A percentile compares a stretch with the other conserved stretches of the same genome.
Evolutionary conservation across 2,113 vertebrate species (phyloP).

Genomic region (Sminthopsis crassicaudata): DNA sequence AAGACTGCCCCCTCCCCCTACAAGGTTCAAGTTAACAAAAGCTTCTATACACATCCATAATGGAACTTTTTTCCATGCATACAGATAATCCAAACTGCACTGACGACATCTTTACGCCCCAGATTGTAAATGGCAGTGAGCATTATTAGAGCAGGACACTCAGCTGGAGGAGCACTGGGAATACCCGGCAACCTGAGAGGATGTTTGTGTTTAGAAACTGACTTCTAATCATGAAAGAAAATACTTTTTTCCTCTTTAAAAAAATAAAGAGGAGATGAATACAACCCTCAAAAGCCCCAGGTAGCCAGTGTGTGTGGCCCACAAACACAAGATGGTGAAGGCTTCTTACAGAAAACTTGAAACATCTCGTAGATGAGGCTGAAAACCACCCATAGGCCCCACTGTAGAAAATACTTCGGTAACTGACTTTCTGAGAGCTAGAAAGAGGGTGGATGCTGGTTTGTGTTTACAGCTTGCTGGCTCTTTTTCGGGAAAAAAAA

Average conservation of each 20-base stretch:
- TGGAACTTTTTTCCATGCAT: not conserved
- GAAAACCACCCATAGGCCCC: slow-evolving; percentile 46
- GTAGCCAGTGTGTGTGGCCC: not conserved
- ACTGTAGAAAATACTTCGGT: not conserved
- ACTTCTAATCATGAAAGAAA: not conserved
- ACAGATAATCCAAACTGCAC: not conserved
- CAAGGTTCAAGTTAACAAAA: rapidly evolving
- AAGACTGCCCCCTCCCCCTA: rapidly evolving
- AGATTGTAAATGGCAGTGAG: slow-evolving; percentile 41
- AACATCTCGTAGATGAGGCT: not conserved
- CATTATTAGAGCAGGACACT: not conserved
- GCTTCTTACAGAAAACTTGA: not conserved
- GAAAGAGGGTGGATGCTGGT: slow-evolving; percentile 63
- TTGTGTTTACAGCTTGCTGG: slow-evolving; percentile 63
- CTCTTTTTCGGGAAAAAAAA: slow-evolving; percentile 58
- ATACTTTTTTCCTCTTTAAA: not conserved
- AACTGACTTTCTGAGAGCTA: not conserved
- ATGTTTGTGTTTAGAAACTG: not conserved
- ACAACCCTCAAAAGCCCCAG: slow-evolving; percentile 45
- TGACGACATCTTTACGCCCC: not conserved
- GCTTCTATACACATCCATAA: rapidly evolving
- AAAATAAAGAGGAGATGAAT: not conserved
- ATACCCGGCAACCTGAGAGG: not conserved
- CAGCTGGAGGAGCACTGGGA: not conserved
- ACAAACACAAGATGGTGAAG: not conserved